A percentile compares a stretch with the other conserved stretches of the same genome.
These are phyloP conservation scores for Penaeus indicus DNA, from an alignment of 1,140 invertebrate species.

Conservation along the genomic window DNA sequence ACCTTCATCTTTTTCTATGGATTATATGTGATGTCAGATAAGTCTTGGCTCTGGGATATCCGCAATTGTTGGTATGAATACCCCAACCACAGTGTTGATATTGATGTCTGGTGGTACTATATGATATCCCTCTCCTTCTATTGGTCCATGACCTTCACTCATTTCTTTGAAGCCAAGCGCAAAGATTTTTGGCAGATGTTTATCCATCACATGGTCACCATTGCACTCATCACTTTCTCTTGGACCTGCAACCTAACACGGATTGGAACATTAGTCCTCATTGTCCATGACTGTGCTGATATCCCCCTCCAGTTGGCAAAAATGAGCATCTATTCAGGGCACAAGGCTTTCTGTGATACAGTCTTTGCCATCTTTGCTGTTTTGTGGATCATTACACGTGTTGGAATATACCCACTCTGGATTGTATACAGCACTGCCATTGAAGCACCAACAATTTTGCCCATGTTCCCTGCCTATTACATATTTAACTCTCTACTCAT, in stretches of 20 bases:
- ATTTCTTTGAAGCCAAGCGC: slow-evolving; percentile 85
- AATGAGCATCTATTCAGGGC: slow-evolving; percentile 91
- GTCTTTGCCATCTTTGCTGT: slow-evolving; percentile 91
- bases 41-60: slow-evolving; percentile 95
- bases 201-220: slow-evolving; percentile 74
- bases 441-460: slow-evolving; percentile 85
- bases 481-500: slow-evolving; percentile 93
- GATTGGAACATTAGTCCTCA: slow-evolving; percentile 90
- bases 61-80: slow-evolving; percentile 88
- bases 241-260: slow-evolving; percentile 95
- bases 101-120: slow-evolving; percentile 76
- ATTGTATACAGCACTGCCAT: slow-evolving; percentile 84
- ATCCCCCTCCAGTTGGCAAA: slow-evolving; percentile 95
- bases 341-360: slow-evolving; percentile 87
- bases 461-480: slow-evolving; percentile 95
- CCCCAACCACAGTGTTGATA: slow-evolving; percentile 70
- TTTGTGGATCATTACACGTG: slow-evolving; percentile 88
- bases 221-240: slow-evolving; percentile 78
- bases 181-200: slow-evolving; percentile 74
- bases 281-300: slow-evolving; percentile 95
- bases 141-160: slow-evolving; percentile 91
- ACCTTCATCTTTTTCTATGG: slow-evolving; percentile 87
- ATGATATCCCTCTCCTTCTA: slow-evolving; percentile 86
- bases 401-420: slow-evolving; percentile 89
- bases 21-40: slow-evolving; percentile 87